phyloP scores from a whole-genome alignment of 2,113 vertebrate genomes.

The Procavia capensis region DNA sequence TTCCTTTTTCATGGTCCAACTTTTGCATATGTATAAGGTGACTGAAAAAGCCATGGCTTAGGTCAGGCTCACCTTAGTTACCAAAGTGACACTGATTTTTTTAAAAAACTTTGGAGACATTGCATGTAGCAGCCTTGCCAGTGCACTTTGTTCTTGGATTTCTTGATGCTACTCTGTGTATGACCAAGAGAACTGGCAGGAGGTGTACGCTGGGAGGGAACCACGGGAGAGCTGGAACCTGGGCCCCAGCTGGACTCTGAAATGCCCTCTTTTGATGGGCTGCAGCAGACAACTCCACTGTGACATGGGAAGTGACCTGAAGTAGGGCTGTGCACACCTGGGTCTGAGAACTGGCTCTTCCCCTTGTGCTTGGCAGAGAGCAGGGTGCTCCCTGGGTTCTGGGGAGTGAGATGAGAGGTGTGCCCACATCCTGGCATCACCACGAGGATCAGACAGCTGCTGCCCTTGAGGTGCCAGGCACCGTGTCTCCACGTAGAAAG shows the following conservation, averaged over 20 bases:
- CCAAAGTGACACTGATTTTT: background rate
- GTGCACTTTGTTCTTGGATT: background rate
- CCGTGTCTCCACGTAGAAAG: background rate
- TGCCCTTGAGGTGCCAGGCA: background rate
- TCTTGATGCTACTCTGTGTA: background rate
- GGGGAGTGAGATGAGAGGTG: background rate
- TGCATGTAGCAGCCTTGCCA: background rate
- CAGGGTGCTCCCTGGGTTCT: rapidly evolving
- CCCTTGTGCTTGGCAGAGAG: no score
- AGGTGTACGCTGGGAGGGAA: background rate
- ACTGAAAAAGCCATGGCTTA: background rate
- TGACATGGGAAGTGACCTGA: no score
- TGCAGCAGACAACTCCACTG: rapidly evolving
- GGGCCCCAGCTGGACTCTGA: background rate
- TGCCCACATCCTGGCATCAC: rapidly evolving
- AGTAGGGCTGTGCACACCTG: background rate
- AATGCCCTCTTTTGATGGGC: rapidly evolving
- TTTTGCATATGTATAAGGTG: background rate
- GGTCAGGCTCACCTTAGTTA: background rate
- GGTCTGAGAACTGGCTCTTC: background rate
- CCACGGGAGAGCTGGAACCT: background rate
- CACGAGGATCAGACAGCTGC: rapidly evolving
- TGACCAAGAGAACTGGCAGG: background rate
- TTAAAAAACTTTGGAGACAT: background rate
- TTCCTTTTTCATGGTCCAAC: background rate